Percentiles rank a stretch among this genome's conserved stretches.
Evolutionary conservation across 2,113 vertebrate species (phyloP).

Genomic region (Ammodytes marinus): DNA sequence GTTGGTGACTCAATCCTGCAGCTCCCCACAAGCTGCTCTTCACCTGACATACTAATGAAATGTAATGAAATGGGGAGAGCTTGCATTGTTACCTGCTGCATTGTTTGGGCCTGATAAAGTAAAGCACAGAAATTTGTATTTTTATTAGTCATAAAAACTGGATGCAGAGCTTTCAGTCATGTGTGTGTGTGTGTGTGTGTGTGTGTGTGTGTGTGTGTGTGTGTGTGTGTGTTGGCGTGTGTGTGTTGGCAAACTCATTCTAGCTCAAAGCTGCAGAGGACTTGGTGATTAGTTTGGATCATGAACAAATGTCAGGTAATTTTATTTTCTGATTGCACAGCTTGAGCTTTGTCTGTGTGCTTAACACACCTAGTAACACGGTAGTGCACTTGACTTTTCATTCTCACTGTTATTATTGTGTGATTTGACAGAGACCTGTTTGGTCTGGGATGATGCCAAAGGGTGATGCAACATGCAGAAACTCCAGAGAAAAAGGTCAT

Average conservation of each 20-base stretch:
- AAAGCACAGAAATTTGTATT: conserved; percentile 6
- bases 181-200: neutral
- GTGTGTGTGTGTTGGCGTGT: neutral
- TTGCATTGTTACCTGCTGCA: conserved; percentile 4
- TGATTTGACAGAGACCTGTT: conserved; percentile 26
- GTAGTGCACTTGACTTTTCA: conserved; percentile 22
- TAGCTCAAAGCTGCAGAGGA: neutral
- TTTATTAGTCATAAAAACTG: conserved; percentile 7
- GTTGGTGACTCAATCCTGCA: conserved; percentile 80
- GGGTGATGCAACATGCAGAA: conserved; percentile 70
- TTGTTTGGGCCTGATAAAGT: conserved; percentile 30
- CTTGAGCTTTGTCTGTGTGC: conserved; percentile 44
- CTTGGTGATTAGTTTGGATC: conserved; percentile 31
- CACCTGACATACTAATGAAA: conserved; percentile 69
- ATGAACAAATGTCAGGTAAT: conserved; percentile 35
- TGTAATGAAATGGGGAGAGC: conserved; percentile 32
- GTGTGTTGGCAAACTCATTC: conserved; percentile 9
- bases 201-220: conserved; percentile 6
- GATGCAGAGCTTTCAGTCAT: conserved; percentile 19
- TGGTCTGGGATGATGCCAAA: neutral
- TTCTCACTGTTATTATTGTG: conserved; percentile 30
- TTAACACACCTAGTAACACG: conserved; percentile 35
- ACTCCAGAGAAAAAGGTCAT: conserved; percentile 21
- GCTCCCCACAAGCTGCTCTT: conserved; percentile 60
- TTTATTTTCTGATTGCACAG: conserved; percentile 48